A percentile compares a stretch with the other conserved stretches of the same genome.
phyloP scores from a whole-genome alignment of 2,797 vertebrate species.

The Chelidonichthys spinosus region DNA sequence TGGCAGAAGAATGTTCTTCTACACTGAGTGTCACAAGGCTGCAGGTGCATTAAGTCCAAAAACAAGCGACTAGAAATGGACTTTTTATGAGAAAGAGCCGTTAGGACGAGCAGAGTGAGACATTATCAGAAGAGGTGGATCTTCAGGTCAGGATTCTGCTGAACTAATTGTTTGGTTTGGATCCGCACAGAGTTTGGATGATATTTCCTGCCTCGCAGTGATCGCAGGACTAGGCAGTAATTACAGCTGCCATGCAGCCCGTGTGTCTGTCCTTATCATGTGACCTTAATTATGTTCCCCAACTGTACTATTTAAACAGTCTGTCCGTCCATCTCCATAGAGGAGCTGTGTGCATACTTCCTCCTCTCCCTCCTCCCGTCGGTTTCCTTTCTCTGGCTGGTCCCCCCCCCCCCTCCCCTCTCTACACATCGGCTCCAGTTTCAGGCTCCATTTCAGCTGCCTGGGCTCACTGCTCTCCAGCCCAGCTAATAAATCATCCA shows the following conservation, averaged over 20 bases:
- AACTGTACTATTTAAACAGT: conserved; percentile 79
- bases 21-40: background rate
- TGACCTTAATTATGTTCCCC: conserved; percentile 81
- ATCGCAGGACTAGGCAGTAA: conserved; percentile 28
- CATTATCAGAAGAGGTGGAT: background rate
- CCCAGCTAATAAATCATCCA: conserved; percentile 94
- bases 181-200: background rate
- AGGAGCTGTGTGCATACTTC: conserved; percentile 47
- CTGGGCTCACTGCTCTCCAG: conserved; percentile 86
- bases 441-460: conserved; percentile 90
- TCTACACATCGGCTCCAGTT: conserved; percentile 82
- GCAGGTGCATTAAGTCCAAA: background rate
- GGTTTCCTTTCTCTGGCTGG: conserved; percentile 58
- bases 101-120: background rate
- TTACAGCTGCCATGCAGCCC: conserved; percentile 54
- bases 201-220: conserved; percentile 1
- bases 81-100: background rate
- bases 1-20: background rate
- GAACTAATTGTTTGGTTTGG: background rate
- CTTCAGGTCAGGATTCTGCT: background rate
- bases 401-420: conserved; percentile 58
- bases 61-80: background rate
- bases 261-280: conserved; percentile 75
- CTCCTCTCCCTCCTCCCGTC: conserved; percentile 37
- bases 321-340: conserved; percentile 58